Base-by-base conservation (phyloP, 2,797 vertebrate species). In the Parotocinclus haroldoi region DNA sequence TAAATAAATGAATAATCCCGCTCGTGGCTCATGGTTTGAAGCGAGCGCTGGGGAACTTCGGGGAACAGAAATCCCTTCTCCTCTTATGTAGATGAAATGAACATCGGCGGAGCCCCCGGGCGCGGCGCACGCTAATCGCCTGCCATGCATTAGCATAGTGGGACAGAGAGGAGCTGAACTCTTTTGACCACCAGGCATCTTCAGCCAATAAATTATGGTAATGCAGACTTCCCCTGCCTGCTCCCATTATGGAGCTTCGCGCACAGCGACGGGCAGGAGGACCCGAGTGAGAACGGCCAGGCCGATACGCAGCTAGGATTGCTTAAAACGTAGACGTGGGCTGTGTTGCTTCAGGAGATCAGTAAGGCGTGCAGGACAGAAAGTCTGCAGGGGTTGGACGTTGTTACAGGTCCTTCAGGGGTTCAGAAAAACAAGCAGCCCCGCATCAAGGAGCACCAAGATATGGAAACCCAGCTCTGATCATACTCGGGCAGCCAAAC, bases 121-220 rank as follows among this genome's bases (percentile, higher is more conserved):
- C 19, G 7, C 0, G 4, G 19, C 4, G 4, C 44, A 37, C 40
- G 51, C 54, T 58, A 63, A 57, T 83, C 79, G 81, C 81, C 83
- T 86, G 71, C 75, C 68, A 77, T 82, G 81, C 76, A 82, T 85
- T 84, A 81, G 78, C 80, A 5, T 78, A n/a, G 81, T 75, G 78
- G 76, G 80, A 85, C 79, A 79, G 76, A 85, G 80, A 84, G 50
- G 37, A 81, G 84, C 76, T 80, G 84, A 83, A 87, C 83, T 82
- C 62, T 70, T 85, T 79, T 85, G 80, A 85, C 84, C 80, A 76
- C 82, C 79, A 87, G 86, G 85, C 82, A 84, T 83, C 82, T 85
- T 80, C 69, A 67, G 76, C 76, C 78, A 83, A 90, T 87, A 86
- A 85, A 85, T 86, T 81, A 83, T 84, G 82, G 75, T 86, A 84